These are phyloP conservation scores for Eurytoma adleriae DNA, from an alignment of 2,888 invertebrate species.

Conservation along the genomic window DNA sequence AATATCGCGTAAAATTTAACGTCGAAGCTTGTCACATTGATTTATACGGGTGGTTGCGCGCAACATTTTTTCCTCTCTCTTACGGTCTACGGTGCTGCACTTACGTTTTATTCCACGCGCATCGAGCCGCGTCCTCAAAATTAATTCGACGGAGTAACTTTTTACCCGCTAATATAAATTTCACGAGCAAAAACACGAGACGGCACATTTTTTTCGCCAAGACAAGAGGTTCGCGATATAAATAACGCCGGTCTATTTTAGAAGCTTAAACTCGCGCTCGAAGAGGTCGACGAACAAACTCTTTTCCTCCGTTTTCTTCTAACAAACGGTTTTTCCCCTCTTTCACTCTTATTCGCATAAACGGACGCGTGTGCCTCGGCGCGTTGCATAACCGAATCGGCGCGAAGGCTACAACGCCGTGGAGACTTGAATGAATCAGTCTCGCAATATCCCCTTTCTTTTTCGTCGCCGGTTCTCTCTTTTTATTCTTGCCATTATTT, in stretches of 20 bases:
- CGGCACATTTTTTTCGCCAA: background rate
- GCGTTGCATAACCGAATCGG: constrained; percentile 6
- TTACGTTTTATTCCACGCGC: background rate
- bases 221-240: constrained; percentile 10
- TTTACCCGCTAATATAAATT: background rate
- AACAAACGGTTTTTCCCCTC: constrained; percentile 31
- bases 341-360: background rate
- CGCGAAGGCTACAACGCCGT: background rate
- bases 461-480: background rate
- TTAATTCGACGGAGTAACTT: background rate
- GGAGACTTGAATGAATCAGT: constrained; percentile 35
- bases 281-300: constrained; percentile 19
- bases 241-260: constrained; percentile 39
- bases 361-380: background rate
- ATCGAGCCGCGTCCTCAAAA: background rate
- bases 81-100: background rate
- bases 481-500: background rate
- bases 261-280: constrained; percentile 5
- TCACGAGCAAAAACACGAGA: background rate
- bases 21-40: background rate
- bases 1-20: too few relatives aligned
- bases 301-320: constrained; percentile 15
- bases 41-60: background rate
- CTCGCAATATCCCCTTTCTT: background rate
- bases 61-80: background rate